Evolutionary conservation across 2,113 vertebrate genomes (phyloP).

Genomic region (Porphyrio hochstetteri): DNA sequence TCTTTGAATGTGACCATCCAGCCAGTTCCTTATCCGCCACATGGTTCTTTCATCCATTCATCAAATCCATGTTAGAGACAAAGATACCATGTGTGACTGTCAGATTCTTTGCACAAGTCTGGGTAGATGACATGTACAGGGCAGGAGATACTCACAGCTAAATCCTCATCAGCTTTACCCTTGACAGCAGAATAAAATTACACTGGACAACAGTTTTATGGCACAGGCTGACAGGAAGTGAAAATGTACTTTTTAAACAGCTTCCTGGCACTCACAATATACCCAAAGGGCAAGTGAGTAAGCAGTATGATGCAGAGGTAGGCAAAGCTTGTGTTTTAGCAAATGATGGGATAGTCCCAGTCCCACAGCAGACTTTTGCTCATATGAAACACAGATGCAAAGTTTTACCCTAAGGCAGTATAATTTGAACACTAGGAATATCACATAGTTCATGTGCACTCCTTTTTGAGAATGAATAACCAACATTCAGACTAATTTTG

Average conservation of each 20-base stretch:
- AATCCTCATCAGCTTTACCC: neutral
- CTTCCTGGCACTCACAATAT: neutral
- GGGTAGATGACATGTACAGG: no score
- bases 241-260: neutral
- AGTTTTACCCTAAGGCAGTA: neutral
- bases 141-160: neutral
- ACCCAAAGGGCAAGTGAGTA: neutral
- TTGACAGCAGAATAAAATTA: neutral
- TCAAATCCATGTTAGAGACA: no score
- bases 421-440: neutral
- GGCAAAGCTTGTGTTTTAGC: neutral
- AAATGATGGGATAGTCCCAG: neutral
- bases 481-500: neutral
- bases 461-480: neutral
- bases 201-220: neutral
- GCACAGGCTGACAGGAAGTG: neutral
- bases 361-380: neutral
- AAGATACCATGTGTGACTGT: no score
- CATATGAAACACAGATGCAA: neutral
- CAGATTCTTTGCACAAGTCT: no score
- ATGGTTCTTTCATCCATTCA: no score
- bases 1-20: no score
- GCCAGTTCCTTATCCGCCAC: no score
- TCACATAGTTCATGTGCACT: neutral
- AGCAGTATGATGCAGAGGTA: neutral